Evolutionary conservation across 2,113 vertebrate species (phyloP).

Genomic region (Rhea pennata): DNA sequence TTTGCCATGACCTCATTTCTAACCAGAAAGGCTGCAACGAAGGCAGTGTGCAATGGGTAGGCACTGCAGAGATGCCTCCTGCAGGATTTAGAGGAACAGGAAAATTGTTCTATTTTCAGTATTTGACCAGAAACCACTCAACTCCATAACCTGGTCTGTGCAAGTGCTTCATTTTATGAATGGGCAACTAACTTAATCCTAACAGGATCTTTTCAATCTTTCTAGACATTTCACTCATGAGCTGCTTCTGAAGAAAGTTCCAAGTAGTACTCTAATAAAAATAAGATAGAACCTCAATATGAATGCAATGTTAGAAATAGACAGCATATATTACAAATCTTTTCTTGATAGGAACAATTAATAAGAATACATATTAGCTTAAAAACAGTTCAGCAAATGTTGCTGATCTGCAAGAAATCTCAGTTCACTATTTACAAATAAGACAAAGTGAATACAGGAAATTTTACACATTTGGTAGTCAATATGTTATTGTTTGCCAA

Average conservation of each 20-base stretch:
- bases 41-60: neutral
- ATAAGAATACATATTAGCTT: constrained; percentile 86
- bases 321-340: constrained; percentile 85
- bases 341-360: constrained; percentile 82
- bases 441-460: constrained; percentile 86
- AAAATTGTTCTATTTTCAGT: constrained; percentile 51
- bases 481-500: constrained; percentile 80
- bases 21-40: neutral
- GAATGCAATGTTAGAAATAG: constrained; percentile 84
- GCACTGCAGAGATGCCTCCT: constrained; percentile 37
- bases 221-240: constrained; percentile 74
- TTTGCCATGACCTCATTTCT: neutral
- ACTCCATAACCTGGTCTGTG: constrained; percentile 60
- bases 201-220: constrained; percentile 67
- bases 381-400: constrained; percentile 87
- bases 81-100: neutral
- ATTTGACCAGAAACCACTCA: constrained; percentile 48
- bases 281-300: constrained; percentile 82
- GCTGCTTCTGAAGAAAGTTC: constrained; percentile 81
- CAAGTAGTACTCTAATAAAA: constrained; percentile 80
- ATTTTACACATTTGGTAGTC: constrained; percentile 86
- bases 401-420: constrained; percentile 80
- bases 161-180: constrained; percentile 68
- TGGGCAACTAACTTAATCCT: constrained; percentile 65
- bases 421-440: constrained; percentile 86